These are phyloP conservation scores for Cromileptes altivelis DNA, from an alignment of 2,113 vertebrate species.

Conservation along the genomic window DNA sequence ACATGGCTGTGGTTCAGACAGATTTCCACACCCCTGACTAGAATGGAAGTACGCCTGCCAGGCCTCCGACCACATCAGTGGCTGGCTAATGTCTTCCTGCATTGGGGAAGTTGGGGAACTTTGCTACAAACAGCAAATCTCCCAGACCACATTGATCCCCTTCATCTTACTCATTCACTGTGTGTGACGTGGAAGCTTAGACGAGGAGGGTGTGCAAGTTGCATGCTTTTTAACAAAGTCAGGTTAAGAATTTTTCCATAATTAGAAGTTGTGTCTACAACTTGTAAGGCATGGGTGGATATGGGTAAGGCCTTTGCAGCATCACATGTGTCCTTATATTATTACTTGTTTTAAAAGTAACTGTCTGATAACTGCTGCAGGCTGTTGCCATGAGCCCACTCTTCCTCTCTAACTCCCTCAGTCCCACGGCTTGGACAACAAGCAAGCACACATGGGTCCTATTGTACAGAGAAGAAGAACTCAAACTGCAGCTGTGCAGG, in stretches of 20 bases:
- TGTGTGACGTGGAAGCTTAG: neutral
- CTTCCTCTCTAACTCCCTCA: slow-evolving; percentile 37
- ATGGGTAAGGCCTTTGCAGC: neutral
- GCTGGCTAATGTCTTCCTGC: slow-evolving; percentile 58
- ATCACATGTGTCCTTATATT: neutral
- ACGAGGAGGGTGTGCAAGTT: neutral
- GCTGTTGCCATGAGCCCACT: slow-evolving; percentile 25
- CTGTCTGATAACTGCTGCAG: slow-evolving; percentile 29
- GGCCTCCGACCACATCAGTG: slow-evolving; percentile 62
- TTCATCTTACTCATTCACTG: slow-evolving; percentile 33
- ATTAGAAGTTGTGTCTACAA: slow-evolving; percentile 2
- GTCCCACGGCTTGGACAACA: slow-evolving; percentile 38
- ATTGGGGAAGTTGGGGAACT: slow-evolving; percentile 21
- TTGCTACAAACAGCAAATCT: slow-evolving; percentile 35
- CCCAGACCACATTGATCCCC: slow-evolving; percentile 27
- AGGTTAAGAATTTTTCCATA: neutral
- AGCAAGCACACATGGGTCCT: slow-evolving; percentile 67
- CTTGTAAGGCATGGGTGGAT: neutral
- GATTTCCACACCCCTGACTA: slow-evolving; percentile 42
- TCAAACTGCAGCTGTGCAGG: slow-evolving; percentile 70
- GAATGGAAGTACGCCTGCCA: slow-evolving; percentile 40
- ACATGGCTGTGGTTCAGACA: slow-evolving; percentile 44
- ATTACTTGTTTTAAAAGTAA: slow-evolving; percentile 5
- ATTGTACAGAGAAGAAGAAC: slow-evolving; percentile 47
- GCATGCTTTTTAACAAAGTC: neutral